phyloP scores from a whole-genome alignment of 2,113 vertebrate genomes.

The Cynopterus brachyotis region DNA sequence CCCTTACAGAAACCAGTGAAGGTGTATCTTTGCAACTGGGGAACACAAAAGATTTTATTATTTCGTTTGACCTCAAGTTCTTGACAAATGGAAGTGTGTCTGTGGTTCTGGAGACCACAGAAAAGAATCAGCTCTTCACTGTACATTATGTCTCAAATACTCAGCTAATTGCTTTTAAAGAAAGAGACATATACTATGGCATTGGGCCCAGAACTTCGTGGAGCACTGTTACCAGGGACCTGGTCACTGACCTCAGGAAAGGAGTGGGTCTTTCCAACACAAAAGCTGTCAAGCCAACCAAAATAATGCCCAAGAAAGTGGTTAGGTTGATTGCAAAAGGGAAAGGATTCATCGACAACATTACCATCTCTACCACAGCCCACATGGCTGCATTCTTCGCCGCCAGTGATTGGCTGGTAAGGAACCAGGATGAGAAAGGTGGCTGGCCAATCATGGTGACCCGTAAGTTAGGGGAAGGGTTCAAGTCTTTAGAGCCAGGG shows the following conservation, averaged over 20 bases:
- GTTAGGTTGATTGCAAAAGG: slow-evolving; percentile 89
- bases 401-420: slow-evolving; percentile 95
- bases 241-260: slow-evolving; percentile 96
- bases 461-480: slow-evolving; percentile 96
- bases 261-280: slow-evolving; percentile 97
- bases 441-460: slow-evolving; percentile 99
- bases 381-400: slow-evolving; percentile 97
- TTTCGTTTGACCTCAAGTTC: slow-evolving; percentile 95
- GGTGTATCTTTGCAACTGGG: slow-evolving; percentile 92
- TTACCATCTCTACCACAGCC: slow-evolving; percentile 94
- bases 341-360: slow-evolving; percentile 92
- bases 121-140: slow-evolving; percentile 92
- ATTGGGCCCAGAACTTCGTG: slow-evolving; percentile 90
- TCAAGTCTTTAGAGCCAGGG: slow-evolving; percentile 94
- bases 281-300: slow-evolving; percentile 96
- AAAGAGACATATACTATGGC: slow-evolving; percentile 93
- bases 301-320: slow-evolving; percentile 94
- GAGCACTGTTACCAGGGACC: slow-evolving; percentile 95
- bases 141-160: slow-evolving; percentile 93
- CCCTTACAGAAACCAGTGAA: slow-evolving; percentile 89
- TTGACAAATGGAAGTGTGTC: slow-evolving; percentile 93
- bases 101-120: slow-evolving; percentile 94
- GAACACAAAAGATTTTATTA: slow-evolving; percentile 95
- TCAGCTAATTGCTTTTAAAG: slow-evolving; percentile 92
- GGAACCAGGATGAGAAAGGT: slow-evolving; percentile 95